phyloP scores from a whole-genome alignment of 2,888 invertebrate species.

The Drosophila rubida region DNA sequence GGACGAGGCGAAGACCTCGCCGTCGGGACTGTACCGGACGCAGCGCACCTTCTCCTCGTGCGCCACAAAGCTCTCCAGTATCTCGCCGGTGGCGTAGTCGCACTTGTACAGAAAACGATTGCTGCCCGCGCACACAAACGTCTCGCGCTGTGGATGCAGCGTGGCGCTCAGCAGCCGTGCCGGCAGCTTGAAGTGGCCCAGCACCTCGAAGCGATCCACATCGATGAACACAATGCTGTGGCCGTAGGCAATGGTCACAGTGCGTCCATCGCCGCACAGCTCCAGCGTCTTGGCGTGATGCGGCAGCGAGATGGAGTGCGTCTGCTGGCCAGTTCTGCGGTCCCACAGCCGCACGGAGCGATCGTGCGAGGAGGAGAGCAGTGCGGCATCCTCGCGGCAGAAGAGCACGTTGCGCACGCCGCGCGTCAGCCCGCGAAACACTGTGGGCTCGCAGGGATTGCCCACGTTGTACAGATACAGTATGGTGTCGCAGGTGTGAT shows the following conservation, averaged over 20 bases:
- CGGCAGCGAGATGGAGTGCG: constrained; percentile 92
- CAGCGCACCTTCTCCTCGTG: constrained; percentile 97
- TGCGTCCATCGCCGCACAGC: constrained; percentile 93
- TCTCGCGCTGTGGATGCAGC: constrained; percentile 92
- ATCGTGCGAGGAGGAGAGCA: constrained; percentile 96
- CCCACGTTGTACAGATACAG: constrained; percentile 93
- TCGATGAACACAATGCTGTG: constrained; percentile 88
- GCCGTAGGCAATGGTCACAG: constrained; percentile 92
- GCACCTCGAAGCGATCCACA: constrained; percentile 89
- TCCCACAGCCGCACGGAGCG: constrained; percentile 95
- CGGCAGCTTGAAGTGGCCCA: constrained; percentile 92
- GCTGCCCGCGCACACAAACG: constrained; percentile 96
- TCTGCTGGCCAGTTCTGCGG: constrained; percentile 88
- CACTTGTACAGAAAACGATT: constrained; percentile 97
- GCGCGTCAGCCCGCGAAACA: constrained; percentile 90
- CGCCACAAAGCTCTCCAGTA: constrained; percentile 96
- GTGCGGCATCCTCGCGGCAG: constrained; percentile 90
- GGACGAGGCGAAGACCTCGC: constrained; percentile 96
- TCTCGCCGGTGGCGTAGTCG: constrained; percentile 93
- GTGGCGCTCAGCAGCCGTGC: constrained; percentile 94
- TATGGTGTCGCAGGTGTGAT: constrained; percentile 87
- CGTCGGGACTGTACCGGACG: constrained; percentile 96
- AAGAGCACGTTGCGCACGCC: constrained; percentile 93
- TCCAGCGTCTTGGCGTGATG: constrained; percentile 94
- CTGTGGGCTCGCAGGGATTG: constrained; percentile 86